Evolutionary conservation across 2,888 invertebrate species (phyloP).

Genomic region (Eupithecia centaureata): DNA sequence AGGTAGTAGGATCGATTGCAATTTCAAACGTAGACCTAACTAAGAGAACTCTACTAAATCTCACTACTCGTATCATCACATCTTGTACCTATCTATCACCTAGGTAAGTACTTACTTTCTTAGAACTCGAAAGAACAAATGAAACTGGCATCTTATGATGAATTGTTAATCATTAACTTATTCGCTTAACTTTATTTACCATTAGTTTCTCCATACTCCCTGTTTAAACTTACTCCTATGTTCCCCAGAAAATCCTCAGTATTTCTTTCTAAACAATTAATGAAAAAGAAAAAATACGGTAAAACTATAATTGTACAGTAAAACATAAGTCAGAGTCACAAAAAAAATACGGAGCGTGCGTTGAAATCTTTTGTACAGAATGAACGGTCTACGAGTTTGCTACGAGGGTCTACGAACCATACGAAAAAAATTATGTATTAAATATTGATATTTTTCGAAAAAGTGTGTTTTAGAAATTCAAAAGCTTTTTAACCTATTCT

Average conservation of each 20-base stretch:
- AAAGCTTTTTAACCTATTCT: too few species aligned
- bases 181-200: not conserved
- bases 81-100: too few species aligned
- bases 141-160: too few species aligned
- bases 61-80: not conserved
- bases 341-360: not conserved
- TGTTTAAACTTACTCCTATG: not conserved
- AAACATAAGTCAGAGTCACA: not conserved
- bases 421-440: not conserved
- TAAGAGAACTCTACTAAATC: slow-evolving; percentile 48
- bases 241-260: too few species aligned
- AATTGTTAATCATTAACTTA: not conserved
- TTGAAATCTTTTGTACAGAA: not conserved
- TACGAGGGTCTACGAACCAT: not conserved
- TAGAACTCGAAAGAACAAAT: too few species aligned
- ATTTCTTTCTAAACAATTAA: too few species aligned
- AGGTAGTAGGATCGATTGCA: slow-evolving; percentile 69
- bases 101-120: too few species aligned
- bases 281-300: not conserved
- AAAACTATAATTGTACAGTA: not conserved
- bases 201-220: not conserved
- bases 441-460: not conserved
- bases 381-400: not conserved
- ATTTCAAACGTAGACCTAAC: slow-evolving; percentile 57
- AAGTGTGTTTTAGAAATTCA: not conserved